Percentiles rank a stretch among this genome's conserved stretches.
phyloP scores from a whole-genome alignment of 2,113 vertebrate species.

The Semicossyphus pulcher region DNA sequence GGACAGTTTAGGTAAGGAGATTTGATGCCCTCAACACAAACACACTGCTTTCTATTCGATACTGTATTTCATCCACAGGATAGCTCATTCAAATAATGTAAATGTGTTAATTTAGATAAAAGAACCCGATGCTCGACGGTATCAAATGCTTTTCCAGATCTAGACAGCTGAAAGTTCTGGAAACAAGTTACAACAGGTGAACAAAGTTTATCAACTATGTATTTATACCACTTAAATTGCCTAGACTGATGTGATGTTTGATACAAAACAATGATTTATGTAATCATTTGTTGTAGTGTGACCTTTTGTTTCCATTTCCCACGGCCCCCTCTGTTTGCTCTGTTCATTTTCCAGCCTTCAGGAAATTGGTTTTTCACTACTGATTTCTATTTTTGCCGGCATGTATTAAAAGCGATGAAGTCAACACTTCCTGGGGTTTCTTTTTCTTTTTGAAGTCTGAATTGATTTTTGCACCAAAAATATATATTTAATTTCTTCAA shows the following conservation, averaged over 20 bases:
- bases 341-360: not conserved
- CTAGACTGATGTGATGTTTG: not conserved
- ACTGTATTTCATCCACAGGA: too few species aligned
- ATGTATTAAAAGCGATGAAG: not conserved
- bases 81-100: too few species aligned
- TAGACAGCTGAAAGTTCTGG: not conserved
- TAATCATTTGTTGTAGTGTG: not conserved
- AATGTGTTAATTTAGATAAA: too few species aligned
- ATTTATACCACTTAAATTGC: not conserved
- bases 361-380: not conserved
- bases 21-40: too few species aligned
- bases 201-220: not conserved
- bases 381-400: conserved; percentile 7
- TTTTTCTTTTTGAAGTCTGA: conserved; percentile 35
- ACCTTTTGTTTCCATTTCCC: conserved; percentile 3
- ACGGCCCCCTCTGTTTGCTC: not conserved
- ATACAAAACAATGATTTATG: not conserved
- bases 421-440: conserved; percentile 20
- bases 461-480: conserved; percentile 6
- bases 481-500: conserved; percentile 11
- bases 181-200: not conserved
- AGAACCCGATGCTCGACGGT: too few species aligned
- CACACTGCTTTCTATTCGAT: too few species aligned
- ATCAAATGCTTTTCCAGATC: too few species aligned
- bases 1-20: too few species aligned